Evolutionary conservation across 2,888 invertebrate species (phyloP).

Genomic region (Autographa gamma): DNA sequence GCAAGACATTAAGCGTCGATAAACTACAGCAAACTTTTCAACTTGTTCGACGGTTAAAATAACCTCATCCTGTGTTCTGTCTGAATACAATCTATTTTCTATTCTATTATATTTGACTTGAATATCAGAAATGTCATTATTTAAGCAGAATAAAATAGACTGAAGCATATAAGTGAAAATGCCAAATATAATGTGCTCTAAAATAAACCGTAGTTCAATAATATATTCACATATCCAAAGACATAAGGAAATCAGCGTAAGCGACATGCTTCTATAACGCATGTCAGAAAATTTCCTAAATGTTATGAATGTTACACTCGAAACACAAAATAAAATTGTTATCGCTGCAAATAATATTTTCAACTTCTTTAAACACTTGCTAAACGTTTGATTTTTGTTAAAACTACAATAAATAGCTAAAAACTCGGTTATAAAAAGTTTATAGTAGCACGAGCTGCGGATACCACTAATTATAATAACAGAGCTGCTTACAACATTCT

Average conservation of each 20-base stretch:
- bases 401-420: slow-evolving; percentile 4
- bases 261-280: too few relatives aligned
- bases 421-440: slow-evolving; percentile 17
- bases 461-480: slow-evolving; percentile 5
- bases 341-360: slow-evolving; percentile 3
- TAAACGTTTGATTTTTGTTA: not conserved
- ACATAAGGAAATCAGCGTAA: not conserved
- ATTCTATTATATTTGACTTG: slow-evolving; percentile 8
- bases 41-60: slow-evolving; percentile 13
- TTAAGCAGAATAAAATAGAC: slow-evolving; percentile 4
- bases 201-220: slow-evolving; percentile 10
- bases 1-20: slow-evolving; percentile 22
- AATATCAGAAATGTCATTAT: not conserved
- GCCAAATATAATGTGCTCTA: slow-evolving; percentile 17
- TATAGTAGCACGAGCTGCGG: slow-evolving; percentile 9
- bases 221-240: not conserved
- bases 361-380: slow-evolving; percentile 11
- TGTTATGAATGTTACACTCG: not conserved
- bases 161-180: slow-evolving; percentile 6
- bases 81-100: not conserved
- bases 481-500: not conserved
- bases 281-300: not conserved
- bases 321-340: not conserved
- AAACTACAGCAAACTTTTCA: slow-evolving; percentile 26
- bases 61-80: not conserved